phyloP scores from a whole-genome alignment of 2,113 vertebrate genomes.

The Corythornis cristatus region DNA sequence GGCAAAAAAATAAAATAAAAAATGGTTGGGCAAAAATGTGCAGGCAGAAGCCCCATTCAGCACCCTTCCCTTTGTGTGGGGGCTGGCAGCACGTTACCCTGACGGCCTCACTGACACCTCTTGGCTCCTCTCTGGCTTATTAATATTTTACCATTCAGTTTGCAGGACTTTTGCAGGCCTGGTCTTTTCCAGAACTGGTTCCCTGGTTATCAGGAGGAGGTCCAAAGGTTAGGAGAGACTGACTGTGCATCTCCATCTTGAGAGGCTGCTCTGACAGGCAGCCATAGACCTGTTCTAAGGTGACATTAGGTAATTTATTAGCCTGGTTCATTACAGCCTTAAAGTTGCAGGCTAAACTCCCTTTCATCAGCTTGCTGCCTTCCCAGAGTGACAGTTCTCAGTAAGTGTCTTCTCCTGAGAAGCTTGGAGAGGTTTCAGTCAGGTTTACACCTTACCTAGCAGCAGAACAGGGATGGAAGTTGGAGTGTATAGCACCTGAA shows the following conservation, averaged over 20 bases:
- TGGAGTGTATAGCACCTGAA: background rate
- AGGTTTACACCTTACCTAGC: background rate
- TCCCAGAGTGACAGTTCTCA: background rate
- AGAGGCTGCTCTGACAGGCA: background rate
- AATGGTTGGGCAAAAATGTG: background rate
- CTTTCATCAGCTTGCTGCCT: rapidly evolving
- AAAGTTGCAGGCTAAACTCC: background rate
- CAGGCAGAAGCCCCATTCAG: background rate
- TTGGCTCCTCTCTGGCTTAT: background rate
- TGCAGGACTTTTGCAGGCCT: background rate
- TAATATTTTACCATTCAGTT: background rate
- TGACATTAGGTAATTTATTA: constrained; percentile 30
- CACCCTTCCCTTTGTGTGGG: background rate
- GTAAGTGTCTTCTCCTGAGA: background rate
- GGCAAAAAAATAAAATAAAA: background rate
- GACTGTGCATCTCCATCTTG: background rate
- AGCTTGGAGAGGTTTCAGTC: background rate
- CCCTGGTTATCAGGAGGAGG: background rate
- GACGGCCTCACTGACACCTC: background rate
- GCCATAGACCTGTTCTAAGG: background rate
- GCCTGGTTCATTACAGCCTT: background rate
- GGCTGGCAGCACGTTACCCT: background rate
- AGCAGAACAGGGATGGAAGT: background rate
- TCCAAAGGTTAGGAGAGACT: constrained; percentile 25
- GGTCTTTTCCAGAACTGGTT: background rate